Base-by-base conservation (phyloP, 1,140 invertebrate species). In the Hylyphantes graminicola region DNA sequence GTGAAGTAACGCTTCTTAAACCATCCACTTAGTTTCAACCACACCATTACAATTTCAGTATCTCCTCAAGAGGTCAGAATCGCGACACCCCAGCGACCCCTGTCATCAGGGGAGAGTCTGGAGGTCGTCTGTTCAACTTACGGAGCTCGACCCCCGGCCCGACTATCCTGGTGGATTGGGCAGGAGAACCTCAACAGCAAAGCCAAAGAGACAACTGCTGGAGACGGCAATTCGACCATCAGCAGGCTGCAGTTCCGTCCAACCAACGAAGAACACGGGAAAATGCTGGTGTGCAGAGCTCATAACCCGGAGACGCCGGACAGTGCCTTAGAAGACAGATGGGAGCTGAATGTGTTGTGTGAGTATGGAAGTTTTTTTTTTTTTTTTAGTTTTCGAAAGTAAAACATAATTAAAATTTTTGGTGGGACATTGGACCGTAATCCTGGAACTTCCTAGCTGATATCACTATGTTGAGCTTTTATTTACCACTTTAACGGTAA, bases 341-440 rank as follows among this genome's bases (percentile, higher is more conserved):
- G 95, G 95, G 93, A 92, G 86, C 90, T 97, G 70, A 93, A 95
- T 89, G 95, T 97, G 89, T 94, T 95, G 88, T 96, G 95, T 96
- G 92, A 93, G 94, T 92, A 54, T 54, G 10, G 19, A 7, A n/a
- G n/a, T n/a, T n/a, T n/a, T n/a, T n/a, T n/a, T n/a, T n/a, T n/a
- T n/a, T n/a, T n/a, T n/a, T n/a, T n/a, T n/a, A n/a, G n/a, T n/a
- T n/a, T n/a, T n/a, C n/a, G n/a, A n/a, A n/a, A n/a, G n/a, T n/a
- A n/a, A n/a, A n/a, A n/a, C n/a, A n/a, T n/a, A n/a, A n/a, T n/a
- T n/a, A n/a, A n/a, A n/a, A n/a, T n/a, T n/a, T n/a, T n/a, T n/a
- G n/a, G n/a, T n/a, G n/a, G n/a, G n/a, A n/a, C n/a, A n/a, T n/a
- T n/a, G n/a, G n/a, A n/a, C n/a, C n/a, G n/a, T n/a, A n/a, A n/a